phyloP scores from a whole-genome alignment of 2,888 invertebrate species.

The Craniophora ligustri region DNA sequence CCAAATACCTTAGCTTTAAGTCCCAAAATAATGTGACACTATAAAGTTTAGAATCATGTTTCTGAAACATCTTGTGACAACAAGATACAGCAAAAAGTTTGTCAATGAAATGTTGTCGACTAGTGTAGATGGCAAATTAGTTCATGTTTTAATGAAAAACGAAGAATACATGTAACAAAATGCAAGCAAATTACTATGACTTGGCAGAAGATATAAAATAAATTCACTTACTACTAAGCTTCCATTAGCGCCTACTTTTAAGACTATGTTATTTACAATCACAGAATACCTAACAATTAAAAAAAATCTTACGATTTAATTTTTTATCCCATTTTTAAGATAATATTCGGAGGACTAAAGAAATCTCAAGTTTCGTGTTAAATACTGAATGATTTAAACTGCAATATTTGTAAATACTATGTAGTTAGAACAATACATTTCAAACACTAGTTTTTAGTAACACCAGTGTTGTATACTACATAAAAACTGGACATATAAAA shows the following conservation, averaged over 20 bases:
- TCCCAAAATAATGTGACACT: neutral
- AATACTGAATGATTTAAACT: constrained; percentile 27
- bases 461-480: neutral
- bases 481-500: neutral
- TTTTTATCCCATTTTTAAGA: neutral
- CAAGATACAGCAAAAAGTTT: neutral
- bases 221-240: constrained; percentile 35
- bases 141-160: neutral
- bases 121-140: too few relatives aligned
- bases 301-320: constrained; percentile 25
- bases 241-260: constrained; percentile 30
- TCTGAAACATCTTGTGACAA: too few relatives aligned
- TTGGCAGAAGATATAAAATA: constrained; percentile 7
- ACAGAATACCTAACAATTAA: constrained; percentile 50
- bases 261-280: constrained; percentile 57
- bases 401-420: constrained; percentile 46
- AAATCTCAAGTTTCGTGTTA: neutral
- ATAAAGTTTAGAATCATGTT: too few relatives aligned
- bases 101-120: too few relatives aligned
- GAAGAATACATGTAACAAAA: neutral
- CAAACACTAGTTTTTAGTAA: constrained; percentile 34
- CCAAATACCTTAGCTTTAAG: too few relatives aligned
- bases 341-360: neutral
- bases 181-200: constrained; percentile 4
- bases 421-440: constrained; percentile 35